These are phyloP conservation scores for Acronicta psi DNA, from an alignment of 2,888 invertebrate species.

Conservation along the genomic window DNA sequence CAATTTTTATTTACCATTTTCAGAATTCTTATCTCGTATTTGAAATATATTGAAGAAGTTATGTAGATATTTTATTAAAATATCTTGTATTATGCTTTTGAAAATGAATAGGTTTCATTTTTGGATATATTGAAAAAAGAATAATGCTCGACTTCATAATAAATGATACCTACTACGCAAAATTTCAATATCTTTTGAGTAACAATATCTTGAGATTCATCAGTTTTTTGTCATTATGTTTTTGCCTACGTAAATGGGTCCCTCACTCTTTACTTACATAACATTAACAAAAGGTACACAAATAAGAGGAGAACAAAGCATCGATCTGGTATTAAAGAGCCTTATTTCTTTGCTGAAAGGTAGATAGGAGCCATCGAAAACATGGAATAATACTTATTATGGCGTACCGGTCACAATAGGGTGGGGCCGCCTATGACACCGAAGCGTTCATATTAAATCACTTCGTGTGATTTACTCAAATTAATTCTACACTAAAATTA, in stretches of 20 bases:
- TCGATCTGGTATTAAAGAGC: constrained; percentile 69
- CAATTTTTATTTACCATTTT: background rate
- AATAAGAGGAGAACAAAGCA: constrained; percentile 64
- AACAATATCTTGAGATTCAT: constrained; percentile 52
- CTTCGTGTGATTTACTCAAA: no score
- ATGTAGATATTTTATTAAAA: constrained; percentile 10
- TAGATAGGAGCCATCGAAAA: constrained; percentile 71
- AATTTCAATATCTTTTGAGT: constrained; percentile 42
- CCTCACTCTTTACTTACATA: constrained; percentile 60
- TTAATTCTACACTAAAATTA: background rate
- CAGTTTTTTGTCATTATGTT: constrained; percentile 58
- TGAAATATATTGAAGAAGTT: background rate
- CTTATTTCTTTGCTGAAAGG: constrained; percentile 67
- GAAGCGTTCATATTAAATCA: constrained; percentile 23
- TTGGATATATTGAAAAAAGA: constrained; percentile 24
- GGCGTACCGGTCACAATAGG: constrained; percentile 69
- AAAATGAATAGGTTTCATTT: constrained; percentile 15
- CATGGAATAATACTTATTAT: constrained; percentile 77
- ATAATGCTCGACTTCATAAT: constrained; percentile 24
- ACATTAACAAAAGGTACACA: constrained; percentile 69
- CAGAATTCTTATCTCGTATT: background rate
- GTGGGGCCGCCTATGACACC: constrained; percentile 59
- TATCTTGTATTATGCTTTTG: constrained; percentile 1
- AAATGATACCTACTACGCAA: constrained; percentile 27
- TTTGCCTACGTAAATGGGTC: constrained; percentile 46